Base-by-base conservation (phyloP, 2,888 invertebrate species). In the Lasioglossum malachurum region DNA sequence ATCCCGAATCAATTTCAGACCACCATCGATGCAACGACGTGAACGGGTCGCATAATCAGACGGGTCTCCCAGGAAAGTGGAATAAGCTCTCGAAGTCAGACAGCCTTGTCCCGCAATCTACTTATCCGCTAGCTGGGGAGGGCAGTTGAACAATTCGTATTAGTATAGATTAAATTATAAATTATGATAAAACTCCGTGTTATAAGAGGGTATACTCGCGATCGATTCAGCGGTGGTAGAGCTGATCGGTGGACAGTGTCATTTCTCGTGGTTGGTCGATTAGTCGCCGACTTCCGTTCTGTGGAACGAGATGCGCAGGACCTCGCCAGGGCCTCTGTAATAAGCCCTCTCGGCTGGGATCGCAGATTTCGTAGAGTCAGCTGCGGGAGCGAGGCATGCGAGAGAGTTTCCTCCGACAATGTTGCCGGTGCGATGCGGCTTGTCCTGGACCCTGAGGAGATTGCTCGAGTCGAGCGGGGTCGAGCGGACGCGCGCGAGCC, bases 391-490 rank as follows among this genome's bases (percentile, higher is more conserved):
- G 46, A 69, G 31, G 44, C 71, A 31, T 31, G 44, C 75, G 53
- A 19, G 53, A 53, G 64, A 57, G 82, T 71, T 73, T 80, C 75
- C 77, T 41, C 67, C 53, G 80, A 83, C 78, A 89, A 89, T 86
- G 87, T 89, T 85, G 89, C 80, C 71, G 82, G 80, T 57, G 72
- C 80, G 72, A 72, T 78, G 88, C 75, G 75, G 64, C 69, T 72
- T 78, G 72, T 78, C 78, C 85, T 72, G 75, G 67, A 67, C 46
- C 85, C 75, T 79, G 84, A 53, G 75, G 81, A 85, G 85, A 85
- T 86, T 86, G 86, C 86, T 53, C 53, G 53, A 53, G 53, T 81
- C 76, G 86, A 84, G 78, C 85, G 83, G 76, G 79, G 82, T 69
- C 41, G 69, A 38, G 69, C 67, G 67, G 35, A 67, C 81, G 84